phyloP scores from a whole-genome alignment of 2,888 invertebrate species.

The Thecocarcelia acutangulata region DNA sequence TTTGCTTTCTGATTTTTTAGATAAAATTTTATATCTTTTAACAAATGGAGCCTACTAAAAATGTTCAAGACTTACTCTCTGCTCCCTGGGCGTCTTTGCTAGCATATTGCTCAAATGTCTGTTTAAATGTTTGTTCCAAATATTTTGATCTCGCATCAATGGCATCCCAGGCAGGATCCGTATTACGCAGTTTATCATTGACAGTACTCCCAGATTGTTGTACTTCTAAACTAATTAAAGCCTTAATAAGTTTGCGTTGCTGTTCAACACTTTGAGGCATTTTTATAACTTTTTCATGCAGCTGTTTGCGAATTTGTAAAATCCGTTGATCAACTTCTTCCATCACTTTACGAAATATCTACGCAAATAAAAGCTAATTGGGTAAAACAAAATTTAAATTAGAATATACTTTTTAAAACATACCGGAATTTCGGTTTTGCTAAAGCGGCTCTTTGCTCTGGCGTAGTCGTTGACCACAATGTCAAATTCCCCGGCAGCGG shows the following conservation, averaged over 20 bases:
- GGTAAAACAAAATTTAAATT: not conserved
- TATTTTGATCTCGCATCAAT: conserved; percentile 92
- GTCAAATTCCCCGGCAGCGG: conserved; percentile 96
- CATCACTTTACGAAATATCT: conserved; percentile 93
- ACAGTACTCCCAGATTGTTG: conserved; percentile 78
- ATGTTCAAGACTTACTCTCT: conserved; percentile 73
- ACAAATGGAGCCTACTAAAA: no score
- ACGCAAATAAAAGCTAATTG: not conserved
- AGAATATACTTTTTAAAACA: conserved; percentile 25
- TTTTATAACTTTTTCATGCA: conserved; percentile 91
- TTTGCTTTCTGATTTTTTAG: conserved; percentile 74
- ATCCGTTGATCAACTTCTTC: conserved; percentile 95
- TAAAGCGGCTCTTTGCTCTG: conserved; percentile 96
- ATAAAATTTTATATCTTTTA: not conserved
- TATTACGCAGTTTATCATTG: conserved; percentile 81
- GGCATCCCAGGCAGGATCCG: conserved; percentile 98
- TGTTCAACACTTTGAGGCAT: conserved; percentile 96
- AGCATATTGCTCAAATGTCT: conserved; percentile 79
- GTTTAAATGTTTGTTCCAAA: conserved; percentile 82
- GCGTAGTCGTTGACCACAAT: conserved; percentile 98
- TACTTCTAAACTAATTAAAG: conserved; percentile 86
- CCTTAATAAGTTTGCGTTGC: conserved; percentile 95
- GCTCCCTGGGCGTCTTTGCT: conserved; percentile 76
- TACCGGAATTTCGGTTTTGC: conserved; percentile 93
- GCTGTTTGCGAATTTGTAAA: conserved; percentile 88